Evolutionary conservation across 2,797 vertebrate genomes (phyloP), one percentile per base, ranked within the genome.

Genomic region (Urophycis tenuis): DNA sequence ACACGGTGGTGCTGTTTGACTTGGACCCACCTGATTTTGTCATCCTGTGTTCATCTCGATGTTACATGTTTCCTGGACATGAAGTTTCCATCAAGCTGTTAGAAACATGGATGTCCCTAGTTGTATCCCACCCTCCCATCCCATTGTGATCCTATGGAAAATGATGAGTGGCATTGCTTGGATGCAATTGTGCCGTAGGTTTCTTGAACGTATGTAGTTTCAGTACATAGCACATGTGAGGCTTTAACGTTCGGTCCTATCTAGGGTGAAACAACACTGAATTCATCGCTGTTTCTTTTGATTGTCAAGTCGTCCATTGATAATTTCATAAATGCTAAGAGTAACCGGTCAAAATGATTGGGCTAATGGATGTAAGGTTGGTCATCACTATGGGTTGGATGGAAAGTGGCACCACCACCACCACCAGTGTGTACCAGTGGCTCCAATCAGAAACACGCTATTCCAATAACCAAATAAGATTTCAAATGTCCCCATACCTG

Each of bases 11-110:
- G 77, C 29, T 33, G 32, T 71, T 22, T 32, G 17, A 17, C 69
- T 32, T 5, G 30, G 17, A 33, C 69, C 3, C 14, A 32, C 25
- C 60, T 33, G 31, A 12, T 71, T 69, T 32, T 73, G 71, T 39
- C 60, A 67, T 67, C 35, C 82, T 86, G 67, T 91, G 77, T 49
- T 82, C 5, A 72, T 73, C 80, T 79, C 25, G 72, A 75, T 75
- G 78, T 82, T 83, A 86, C 87, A 86, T 89, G 88, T 72, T 72
- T 71, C 70, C 78, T 76, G 70, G 83, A 72, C 15, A n/a, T n/a
- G n/a, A 60, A 25, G n/a, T 87, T 88, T 81, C 81, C 81, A 81
- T 76, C 78, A 89, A 73, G 75, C 75, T 49, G 22, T 49, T 5
- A 60, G 53, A 60, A 60, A 67, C 60, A 67, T 29, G 60, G 36